A percentile compares a stretch with the other conserved stretches of the same genome.
Conservation (phyloP, 2,888 invertebrate genomes). For the Tethea ocularis region DNA sequence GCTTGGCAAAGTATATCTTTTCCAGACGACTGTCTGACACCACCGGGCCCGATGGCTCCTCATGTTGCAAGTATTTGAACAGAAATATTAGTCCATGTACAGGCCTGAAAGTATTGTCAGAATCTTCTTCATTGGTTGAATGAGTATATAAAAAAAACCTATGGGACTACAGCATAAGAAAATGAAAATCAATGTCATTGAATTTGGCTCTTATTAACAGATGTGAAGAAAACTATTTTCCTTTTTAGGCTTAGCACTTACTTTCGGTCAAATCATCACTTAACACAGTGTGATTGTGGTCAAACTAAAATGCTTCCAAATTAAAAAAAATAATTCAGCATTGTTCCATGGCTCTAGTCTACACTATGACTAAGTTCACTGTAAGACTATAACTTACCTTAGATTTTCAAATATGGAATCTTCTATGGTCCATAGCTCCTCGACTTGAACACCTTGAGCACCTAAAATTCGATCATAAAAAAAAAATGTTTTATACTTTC, state of each 20-base stretch:
- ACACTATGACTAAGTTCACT: too few relatives aligned
- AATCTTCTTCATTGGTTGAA: not conserved
- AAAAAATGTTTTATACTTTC: not conserved
- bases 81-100: constrained; percentile 99
- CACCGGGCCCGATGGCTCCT: constrained; percentile 90
- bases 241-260: too few relatives aligned
- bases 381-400: constrained; percentile 83
- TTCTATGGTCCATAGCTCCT: constrained; percentile 98
- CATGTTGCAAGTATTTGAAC: constrained; percentile 96
- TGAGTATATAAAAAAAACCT: constrained; percentile 12
- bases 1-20: constrained; percentile 98
- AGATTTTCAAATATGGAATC: constrained; percentile 93
- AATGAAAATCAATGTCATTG: not conserved
- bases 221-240: too few relatives aligned
- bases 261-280: too few relatives aligned
- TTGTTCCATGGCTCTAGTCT: too few relatives aligned
- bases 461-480: constrained; percentile 80
- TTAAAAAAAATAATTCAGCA: too few relatives aligned
- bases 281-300: too few relatives aligned
- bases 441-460: constrained; percentile 97
- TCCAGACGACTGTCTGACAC: constrained; percentile 92
- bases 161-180: not conserved
- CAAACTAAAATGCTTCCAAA: too few relatives aligned
- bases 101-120: constrained; percentile 85
- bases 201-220: too few relatives aligned